Evolutionary conservation across 2,797 vertebrate genomes (phyloP).

Genomic region (Galaxias olidus): DNA sequence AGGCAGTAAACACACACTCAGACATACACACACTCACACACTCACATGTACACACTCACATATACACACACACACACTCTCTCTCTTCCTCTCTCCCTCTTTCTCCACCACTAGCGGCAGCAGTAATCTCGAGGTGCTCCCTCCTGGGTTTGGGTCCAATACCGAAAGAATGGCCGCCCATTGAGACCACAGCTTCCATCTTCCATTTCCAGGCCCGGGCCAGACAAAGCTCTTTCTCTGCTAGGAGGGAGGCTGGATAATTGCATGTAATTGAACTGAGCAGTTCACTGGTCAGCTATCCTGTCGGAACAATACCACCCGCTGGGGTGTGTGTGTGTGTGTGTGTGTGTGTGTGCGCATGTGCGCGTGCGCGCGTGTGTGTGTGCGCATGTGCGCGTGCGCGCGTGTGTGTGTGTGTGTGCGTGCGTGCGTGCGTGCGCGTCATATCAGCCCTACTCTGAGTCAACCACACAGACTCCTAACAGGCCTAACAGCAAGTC

Average conservation of each 20-base stretch:
- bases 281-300: constrained; percentile 50
- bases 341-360: constrained; percentile 1
- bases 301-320: constrained; percentile 37
- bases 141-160: constrained; percentile 6
- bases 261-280: constrained; percentile 66
- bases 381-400: constrained; percentile 5
- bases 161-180: constrained; percentile 16
- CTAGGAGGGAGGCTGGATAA: constrained; percentile 50
- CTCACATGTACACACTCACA: no score
- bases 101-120: background rate
- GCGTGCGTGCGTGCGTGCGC: background rate
- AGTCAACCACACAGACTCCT: no score
- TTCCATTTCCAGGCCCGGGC: constrained; percentile 26
- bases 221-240: constrained; percentile 46
- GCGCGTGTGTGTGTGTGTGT: background rate
- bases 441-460: no score
- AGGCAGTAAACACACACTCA: background rate
- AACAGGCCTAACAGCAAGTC: no score
- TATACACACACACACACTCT: constrained; percentile 5
- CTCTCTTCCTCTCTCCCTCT: background rate
- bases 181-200: constrained; percentile 18
- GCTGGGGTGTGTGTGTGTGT: background rate
- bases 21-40: constrained; percentile 7
- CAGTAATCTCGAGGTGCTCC: background rate
- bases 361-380: background rate